Base-by-base conservation (phyloP, 2,888 invertebrate species). In the Drosophila testacea region DNA sequence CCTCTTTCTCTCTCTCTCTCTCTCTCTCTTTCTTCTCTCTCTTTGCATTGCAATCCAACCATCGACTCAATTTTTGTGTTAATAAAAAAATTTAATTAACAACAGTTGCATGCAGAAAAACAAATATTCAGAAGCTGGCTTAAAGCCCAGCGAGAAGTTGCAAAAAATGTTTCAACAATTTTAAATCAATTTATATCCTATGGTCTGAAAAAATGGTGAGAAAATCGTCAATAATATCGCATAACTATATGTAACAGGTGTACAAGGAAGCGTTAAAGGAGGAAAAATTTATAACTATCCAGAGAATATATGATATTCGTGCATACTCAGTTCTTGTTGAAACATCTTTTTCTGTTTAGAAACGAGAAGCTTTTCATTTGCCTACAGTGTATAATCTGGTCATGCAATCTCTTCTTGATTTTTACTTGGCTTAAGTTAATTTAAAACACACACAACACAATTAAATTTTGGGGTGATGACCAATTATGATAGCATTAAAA, bases 41-140 rank as follows among this genome's bases (percentile, higher is more conserved):
- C 9, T n/a, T 10, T 50, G 6, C 2, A 13, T n/a, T 7, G 16
- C 39, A 11, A 16, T 11, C 34, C 27, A 1, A n/a, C 11, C 54
- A 51, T 42, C 36, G 30, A 51, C 67, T 69, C 52, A 60, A 51
- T 59, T 69, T 69, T 56, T 67, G 54, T 67, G 73, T 65, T 59
- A 79, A 83, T 80, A 72, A 64, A 69, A 65, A 65, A 73, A 77
- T 75, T 69, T 75, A 83, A 83, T 83, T 83, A 83, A 73, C 79
- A 70, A 72, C 79, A 77, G 70, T 77, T 64, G 76, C 66, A 50
- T 6, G 62, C 51, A 47, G 44, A 57, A 16, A 52, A 56, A 22
- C 28, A 62, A 67, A 78, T 48, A 71, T 44, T 42, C 47, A 36
- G 38, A 6, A 9, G 5, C 36, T 9, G 34, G 70, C 55, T 79